Base-by-base conservation (phyloP, 2,113 vertebrate genomes). In the Lates calcarifer region DNA sequence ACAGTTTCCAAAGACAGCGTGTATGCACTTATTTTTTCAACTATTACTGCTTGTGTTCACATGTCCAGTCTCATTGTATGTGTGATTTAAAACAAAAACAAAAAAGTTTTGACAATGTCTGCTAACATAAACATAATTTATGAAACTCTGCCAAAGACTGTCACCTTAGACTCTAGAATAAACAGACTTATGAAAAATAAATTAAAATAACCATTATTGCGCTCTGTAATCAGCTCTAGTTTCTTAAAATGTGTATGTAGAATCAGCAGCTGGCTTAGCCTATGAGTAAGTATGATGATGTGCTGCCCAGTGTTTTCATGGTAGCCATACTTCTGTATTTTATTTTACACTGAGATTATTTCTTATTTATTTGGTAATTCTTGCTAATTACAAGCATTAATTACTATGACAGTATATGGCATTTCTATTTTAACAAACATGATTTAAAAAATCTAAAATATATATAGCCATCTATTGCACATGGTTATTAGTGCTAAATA, bases 61-160 rank as follows among this genome's bases (percentile, higher is more conserved):
- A 6, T 70, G 37, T 77, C 37, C 45, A 31, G 51, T 66, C 62
- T 74, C 13, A 57, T 35, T 65, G 49, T 74, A 24, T 64, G 45
- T 77, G 68, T 65, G 53, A 73, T 72, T 39, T 49, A 26, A 61
- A 56, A 49, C 33, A 33, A 33, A 33, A 33, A 33, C 33, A 33
- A 31, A 71, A 62, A 20, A 7, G 0, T 24, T 58, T 65, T 58
- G 51, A 58, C 35, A 31, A 14, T 65, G 35, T 64, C 31, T 56
- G 8, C 72, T 49, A 29, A 73, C 39, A 51, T 51, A 6, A 74
- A 29, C 4, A 49, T 49, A 67, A 15, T 33, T 74, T 57, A 49
- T 74, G 3, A 77, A 72, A 77, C 53, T 65, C 63, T 81, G 63
- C 37, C 69, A 82, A 82, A 86, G 66, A 66, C 31, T 69, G 33